Conservation (phyloP, 1,140 invertebrate species). For the Platorchestia sp. region DNA sequence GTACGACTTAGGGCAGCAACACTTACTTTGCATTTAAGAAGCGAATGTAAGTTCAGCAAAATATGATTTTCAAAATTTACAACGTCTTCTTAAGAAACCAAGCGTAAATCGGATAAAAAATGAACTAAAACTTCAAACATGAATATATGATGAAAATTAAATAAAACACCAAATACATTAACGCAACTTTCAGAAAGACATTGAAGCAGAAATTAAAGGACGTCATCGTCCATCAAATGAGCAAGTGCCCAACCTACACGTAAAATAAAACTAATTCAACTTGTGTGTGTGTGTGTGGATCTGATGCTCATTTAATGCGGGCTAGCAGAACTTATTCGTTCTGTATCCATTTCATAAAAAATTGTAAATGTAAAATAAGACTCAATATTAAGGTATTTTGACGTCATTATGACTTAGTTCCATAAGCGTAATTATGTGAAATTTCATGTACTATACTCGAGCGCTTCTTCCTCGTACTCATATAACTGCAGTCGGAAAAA, state of each 20-base stretch:
- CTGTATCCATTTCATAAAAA: not conserved
- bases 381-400: too few species aligned
- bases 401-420: too few species aligned
- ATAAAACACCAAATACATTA: not conserved
- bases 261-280: not conserved
- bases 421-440: too few species aligned
- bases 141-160: not conserved
- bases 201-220: not conserved
- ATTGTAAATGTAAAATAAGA: not conserved
- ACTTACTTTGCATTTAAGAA: not conserved
- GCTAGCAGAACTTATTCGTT: not conserved
- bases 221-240: not conserved
- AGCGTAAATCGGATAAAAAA: too few species aligned
- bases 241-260: not conserved
- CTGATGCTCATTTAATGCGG: too few species aligned
- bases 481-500: too few species aligned
- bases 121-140: not conserved
- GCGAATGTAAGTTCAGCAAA: too few species aligned
- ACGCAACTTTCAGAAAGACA: not conserved
- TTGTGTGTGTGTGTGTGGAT: too few species aligned
- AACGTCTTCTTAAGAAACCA: too few species aligned
- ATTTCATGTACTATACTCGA: too few species aligned
- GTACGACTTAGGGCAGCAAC: not conserved
- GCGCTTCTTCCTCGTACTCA: too few species aligned
- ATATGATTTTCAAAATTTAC: too few species aligned